Evolutionary conservation across 2,113 vertebrate genomes (phyloP).

Genomic region (Pterocles gutturalis): DNA sequence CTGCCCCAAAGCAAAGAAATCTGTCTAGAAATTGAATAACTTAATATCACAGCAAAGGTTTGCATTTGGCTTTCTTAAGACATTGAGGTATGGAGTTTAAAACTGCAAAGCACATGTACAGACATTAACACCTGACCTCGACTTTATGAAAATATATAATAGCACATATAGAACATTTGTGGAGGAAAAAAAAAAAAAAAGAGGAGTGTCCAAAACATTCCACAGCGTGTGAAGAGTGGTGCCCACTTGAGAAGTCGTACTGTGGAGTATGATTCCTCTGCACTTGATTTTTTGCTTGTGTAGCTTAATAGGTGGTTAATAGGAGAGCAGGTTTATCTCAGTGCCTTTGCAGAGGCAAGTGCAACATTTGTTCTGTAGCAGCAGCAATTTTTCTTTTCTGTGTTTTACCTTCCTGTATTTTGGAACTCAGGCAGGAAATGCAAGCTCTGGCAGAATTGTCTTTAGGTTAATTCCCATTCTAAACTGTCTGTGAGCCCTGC

Average conservation of each 20-base stretch:
- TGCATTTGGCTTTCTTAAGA: neutral
- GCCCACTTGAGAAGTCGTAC: neutral
- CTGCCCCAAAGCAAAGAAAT: neutral
- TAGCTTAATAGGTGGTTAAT: neutral
- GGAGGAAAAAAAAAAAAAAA: neutral
- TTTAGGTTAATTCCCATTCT: neutral
- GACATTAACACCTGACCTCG: neutral
- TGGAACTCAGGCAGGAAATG: neutral
- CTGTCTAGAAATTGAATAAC: neutral
- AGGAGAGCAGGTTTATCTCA: neutral
- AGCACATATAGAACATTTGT: neutral
- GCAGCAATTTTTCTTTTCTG: neutral
- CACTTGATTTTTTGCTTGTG: neutral
- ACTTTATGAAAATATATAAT: neutral
- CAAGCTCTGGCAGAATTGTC: neutral
- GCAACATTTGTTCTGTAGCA: neutral
- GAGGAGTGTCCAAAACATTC: neutral
- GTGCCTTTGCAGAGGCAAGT: neutral
- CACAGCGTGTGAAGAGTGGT: neutral
- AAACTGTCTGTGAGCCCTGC: neutral
- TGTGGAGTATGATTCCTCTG: neutral
- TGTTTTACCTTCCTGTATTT: neutral
- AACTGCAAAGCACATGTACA: neutral
- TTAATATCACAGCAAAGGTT: neutral
- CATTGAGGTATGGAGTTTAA: neutral